Conservation (phyloP, 2,113 vertebrate species). For the Ciconia boyciana region DNA sequence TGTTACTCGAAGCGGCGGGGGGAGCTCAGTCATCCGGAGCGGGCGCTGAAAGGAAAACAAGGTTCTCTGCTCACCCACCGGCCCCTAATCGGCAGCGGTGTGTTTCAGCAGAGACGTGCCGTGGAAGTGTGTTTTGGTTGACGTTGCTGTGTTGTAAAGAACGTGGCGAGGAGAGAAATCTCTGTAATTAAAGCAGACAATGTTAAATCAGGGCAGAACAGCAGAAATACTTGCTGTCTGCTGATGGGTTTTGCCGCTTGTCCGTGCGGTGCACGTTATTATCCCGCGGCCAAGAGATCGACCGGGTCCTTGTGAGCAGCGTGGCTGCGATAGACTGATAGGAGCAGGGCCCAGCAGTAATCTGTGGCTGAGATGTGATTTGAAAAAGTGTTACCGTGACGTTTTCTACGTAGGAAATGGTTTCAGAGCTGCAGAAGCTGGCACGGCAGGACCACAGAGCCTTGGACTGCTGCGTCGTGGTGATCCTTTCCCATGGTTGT, state of each 20-base stretch:
- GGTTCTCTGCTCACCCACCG: neutral
- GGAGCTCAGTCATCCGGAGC: accelerated
- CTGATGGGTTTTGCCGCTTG: neutral
- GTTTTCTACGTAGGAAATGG: constrained; percentile 76
- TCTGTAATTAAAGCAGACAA: neutral
- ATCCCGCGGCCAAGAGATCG: accelerated
- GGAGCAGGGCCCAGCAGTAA: neutral
- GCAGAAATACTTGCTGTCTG: neutral
- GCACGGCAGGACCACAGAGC: constrained; percentile 74
- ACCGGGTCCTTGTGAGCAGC: accelerated
- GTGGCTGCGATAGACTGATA: accelerated
- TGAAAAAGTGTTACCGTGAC: neutral
- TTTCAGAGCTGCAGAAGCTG: constrained; percentile 71
- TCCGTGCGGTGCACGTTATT: accelerated
- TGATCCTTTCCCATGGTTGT: constrained; percentile 92
- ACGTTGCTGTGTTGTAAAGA: neutral
- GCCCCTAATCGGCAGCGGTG: accelerated
- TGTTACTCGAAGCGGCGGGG: accelerated
- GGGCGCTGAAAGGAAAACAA: accelerated
- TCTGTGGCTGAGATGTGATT: accelerated
- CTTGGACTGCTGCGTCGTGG: constrained; percentile 88
- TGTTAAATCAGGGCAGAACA: neutral
- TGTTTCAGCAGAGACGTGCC: neutral
- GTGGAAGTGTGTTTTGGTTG: neutral
- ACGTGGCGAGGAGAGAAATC: neutral